Base-by-base conservation (phyloP, 92 coral and sea anemone genomes). In the Zoanthus gigantus region DNA sequence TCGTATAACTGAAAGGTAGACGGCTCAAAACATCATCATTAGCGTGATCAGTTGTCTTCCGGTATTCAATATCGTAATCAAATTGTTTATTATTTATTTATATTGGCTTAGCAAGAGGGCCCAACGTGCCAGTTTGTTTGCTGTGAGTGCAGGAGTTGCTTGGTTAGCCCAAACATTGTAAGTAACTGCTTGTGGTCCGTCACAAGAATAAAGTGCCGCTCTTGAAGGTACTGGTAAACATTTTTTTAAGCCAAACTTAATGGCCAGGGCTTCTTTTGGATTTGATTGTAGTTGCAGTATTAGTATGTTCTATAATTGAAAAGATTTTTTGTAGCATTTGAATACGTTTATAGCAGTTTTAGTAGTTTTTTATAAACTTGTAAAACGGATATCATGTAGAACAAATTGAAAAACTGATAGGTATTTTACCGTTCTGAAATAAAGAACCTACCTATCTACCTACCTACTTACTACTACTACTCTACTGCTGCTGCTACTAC, bases 171-270 rank as follows among this genome's bases (percentile, higher is more conserved):
- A 53, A 53, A 2, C 2, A 82, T 34, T 4, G 34, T 50, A 4
- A 29, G 4, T n/a, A 82, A 71, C 8, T 54, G 86, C 10, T 82
- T 82, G 74, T 82, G 86, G 66, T 82, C 86, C 48, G 85, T 80
- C 42, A 37, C 42, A 37, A 37, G 42, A 1, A 37, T 37, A 0
- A 37, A 37, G 42, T 37, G 4, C 42, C 13, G 10, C 18, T 75
- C 85, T n/a, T 80, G 61, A 17, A 80, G 75, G 13, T 37, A 82
- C 71, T 82, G 76, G 2, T 82, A 9, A 48, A 82, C 63, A 11
- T 82, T 82, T 28, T 28, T 32, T 15, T 12, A 82, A 50, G 31
- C 15, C 76, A 46, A 30, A 82, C 9, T 37, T 30, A 37, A 37
- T 37, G 7, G 85, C 85, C 29, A 81, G 48, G 0, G 76, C 86